These are phyloP conservation scores for Coptodon bakossiorum DNA, from an alignment of 2,113 vertebrate species.

Conservation along the genomic window DNA sequence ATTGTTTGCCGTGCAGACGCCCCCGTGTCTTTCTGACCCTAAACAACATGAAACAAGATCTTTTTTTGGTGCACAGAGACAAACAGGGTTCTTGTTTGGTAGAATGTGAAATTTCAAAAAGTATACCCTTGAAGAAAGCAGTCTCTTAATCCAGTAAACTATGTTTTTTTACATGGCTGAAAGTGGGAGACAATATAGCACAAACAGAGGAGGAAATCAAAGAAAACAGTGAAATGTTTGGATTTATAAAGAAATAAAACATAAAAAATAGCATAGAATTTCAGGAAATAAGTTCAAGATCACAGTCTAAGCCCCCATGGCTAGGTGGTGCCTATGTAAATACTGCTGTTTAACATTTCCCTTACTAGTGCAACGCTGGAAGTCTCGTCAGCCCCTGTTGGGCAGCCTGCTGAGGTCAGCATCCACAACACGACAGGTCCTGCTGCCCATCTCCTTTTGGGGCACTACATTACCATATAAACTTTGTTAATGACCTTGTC, in stretches of 20 bases:
- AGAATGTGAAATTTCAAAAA: neutral
- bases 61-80: neutral
- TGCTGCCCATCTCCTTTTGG: constrained; percentile 40
- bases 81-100: neutral
- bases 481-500: constrained; percentile 75
- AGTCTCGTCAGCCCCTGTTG: constrained; percentile 60
- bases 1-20: neutral
- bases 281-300: neutral
- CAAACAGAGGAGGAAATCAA: neutral
- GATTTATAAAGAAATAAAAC: neutral
- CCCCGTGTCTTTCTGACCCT: neutral
- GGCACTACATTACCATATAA: constrained; percentile 67
- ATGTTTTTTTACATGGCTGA: neutral
- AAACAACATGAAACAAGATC: neutral
- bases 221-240: neutral
- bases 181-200: neutral
- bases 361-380: constrained; percentile 55
- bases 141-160: neutral
- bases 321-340: constrained; percentile 41
- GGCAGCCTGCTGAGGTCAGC: constrained; percentile 67
- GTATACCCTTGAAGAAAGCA: neutral
- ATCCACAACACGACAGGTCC: constrained; percentile 38
- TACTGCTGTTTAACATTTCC: constrained; percentile 65
- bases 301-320: neutral
- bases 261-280: neutral